Conservation (phyloP, 2,888 invertebrate genomes). For the Melanchra persicariae region DNA sequence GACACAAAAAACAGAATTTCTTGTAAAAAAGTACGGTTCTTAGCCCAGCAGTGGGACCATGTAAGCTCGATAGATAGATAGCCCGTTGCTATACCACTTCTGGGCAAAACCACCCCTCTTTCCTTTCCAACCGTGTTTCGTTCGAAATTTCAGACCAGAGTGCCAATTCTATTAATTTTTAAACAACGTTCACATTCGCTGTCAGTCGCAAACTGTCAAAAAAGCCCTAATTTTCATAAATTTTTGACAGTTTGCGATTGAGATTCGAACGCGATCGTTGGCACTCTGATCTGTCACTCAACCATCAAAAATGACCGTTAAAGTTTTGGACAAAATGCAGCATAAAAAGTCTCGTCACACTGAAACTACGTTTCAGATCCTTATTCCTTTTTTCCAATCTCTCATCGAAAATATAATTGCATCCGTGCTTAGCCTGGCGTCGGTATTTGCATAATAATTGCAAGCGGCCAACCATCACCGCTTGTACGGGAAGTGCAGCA, state of each 20-base stretch:
- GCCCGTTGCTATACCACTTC: too few species aligned
- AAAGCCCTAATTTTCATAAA: too few species aligned
- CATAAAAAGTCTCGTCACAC: not conserved
- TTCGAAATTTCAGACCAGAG: not conserved
- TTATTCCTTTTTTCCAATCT: constrained; percentile 20
- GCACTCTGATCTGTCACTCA: not conserved
- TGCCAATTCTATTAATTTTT: too few species aligned
- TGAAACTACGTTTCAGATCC: not conserved
- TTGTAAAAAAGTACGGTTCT: too few species aligned
- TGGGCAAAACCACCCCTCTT: too few species aligned
- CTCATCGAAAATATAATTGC: not conserved
- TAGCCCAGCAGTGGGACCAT: too few species aligned
- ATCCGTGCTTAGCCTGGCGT: constrained; percentile 17
- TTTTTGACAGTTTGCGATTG: too few species aligned
- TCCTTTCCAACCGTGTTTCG: not conserved
- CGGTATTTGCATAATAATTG: constrained; percentile 73
- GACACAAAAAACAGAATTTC: too few species aligned
- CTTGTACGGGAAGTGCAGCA: constrained; percentile 70
- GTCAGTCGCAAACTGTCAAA: too few species aligned
- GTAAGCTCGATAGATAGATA: too few species aligned
- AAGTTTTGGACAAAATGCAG: not conserved
- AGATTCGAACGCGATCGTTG: too few species aligned
- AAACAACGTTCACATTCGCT: too few species aligned
- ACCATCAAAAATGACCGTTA: not conserved
- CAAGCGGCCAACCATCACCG: constrained; percentile 49